These are phyloP conservation scores for Drymonia ruficornis DNA, from an alignment of 2,888 invertebrate genomes.

Conservation along the genomic window DNA sequence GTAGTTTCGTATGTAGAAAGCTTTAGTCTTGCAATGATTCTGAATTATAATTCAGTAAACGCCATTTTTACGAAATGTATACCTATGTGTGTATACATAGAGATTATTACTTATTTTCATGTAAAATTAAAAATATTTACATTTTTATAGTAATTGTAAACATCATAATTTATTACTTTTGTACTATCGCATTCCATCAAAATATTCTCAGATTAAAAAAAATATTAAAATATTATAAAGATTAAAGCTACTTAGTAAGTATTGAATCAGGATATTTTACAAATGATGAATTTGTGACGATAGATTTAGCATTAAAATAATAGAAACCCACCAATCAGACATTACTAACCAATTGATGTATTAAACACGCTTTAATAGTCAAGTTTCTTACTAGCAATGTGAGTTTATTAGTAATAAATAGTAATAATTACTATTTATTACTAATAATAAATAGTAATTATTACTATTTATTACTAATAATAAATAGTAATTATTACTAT, in stretches of 20 bases:
- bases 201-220: too few species aligned
- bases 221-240: too few species aligned
- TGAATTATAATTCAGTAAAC: not conserved
- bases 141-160: not conserved
- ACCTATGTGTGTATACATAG: not conserved
- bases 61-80: constrained; percentile 5
- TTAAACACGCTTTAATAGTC: constrained; percentile 9
- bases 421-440: too few species aligned
- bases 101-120: constrained; percentile 1
- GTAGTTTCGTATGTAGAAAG: not conserved
- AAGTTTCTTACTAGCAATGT: too few species aligned
- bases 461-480: too few species aligned
- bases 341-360: constrained; percentile 15
- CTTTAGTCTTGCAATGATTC: not conserved
- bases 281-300: not conserved
- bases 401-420: too few species aligned
- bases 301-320: not conserved
- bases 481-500: too few species aligned
- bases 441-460: too few species aligned
- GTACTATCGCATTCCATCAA: too few species aligned
- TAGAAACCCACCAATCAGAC: constrained; percentile 56
- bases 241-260: too few species aligned
- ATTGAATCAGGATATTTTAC: not conserved
- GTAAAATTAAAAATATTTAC: not conserved
- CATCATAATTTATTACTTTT: not conserved